These are phyloP conservation scores for Vidua macroura DNA, from an alignment of 2,113 vertebrate genomes.

Conservation along the genomic window DNA sequence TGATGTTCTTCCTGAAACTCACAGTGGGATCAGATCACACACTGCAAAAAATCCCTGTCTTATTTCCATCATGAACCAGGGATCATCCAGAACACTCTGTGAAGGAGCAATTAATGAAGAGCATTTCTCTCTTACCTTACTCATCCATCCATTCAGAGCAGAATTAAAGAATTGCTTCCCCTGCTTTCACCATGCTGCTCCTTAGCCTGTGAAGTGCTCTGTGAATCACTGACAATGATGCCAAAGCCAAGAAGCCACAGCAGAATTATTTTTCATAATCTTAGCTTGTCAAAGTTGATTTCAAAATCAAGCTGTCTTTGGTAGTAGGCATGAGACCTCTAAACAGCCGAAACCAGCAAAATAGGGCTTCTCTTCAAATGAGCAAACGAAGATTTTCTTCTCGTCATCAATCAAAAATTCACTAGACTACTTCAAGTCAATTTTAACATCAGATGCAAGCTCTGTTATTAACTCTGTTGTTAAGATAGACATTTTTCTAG, in stretches of 20 bases:
- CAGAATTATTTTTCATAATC: background rate
- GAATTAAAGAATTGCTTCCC: conserved; percentile 1
- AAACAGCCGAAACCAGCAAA: background rate
- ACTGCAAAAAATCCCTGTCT: background rate
- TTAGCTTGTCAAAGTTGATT: conserved; percentile 24
- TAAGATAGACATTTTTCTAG: background rate
- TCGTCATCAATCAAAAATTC: background rate
- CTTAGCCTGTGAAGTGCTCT: background rate
- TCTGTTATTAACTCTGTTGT: background rate
- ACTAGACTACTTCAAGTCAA: background rate
- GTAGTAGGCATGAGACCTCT: background rate
- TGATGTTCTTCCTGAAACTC: background rate
- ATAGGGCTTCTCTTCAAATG: background rate
- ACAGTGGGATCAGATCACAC: background rate
- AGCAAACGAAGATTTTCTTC: background rate
- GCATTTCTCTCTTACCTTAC: background rate
- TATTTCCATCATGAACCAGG: background rate
- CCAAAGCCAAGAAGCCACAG: background rate
- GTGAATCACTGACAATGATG: background rate
- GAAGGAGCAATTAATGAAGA: background rate
- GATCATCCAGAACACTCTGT: background rate
- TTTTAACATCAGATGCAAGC: background rate
- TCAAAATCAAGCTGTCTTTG: conserved; percentile 19
- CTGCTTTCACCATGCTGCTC: background rate
- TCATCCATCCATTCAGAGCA: background rate